phyloP scores from a whole-genome alignment of 2,888 invertebrate species.

The Phrixothrix hirtus region DNA sequence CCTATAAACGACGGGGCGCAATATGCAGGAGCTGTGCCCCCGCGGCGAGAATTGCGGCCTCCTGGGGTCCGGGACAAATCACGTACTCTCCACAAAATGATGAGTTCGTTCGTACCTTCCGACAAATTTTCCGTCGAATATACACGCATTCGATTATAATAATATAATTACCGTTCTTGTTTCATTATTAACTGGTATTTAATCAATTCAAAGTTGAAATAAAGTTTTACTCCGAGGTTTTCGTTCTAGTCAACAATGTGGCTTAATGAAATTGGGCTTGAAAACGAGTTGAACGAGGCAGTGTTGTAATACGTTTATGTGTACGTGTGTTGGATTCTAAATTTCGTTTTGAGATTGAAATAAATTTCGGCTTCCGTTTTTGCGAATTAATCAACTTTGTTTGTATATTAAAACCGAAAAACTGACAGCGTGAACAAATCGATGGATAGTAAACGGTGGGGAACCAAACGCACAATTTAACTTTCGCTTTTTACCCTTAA shows the following conservation, averaged over 20 bases:
- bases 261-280: constrained; percentile 57
- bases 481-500: constrained; percentile 40
- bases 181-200: background rate
- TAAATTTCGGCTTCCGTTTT: constrained; percentile 33
- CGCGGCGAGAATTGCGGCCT: constrained; percentile 32
- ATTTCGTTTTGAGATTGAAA: constrained; percentile 41
- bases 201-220: constrained; percentile 1
- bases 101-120: constrained; percentile 19
- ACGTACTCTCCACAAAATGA: constrained; percentile 31
- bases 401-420: constrained; percentile 16
- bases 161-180: constrained; percentile 8
- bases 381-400: constrained; percentile 13
- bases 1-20: constrained; percentile 33
- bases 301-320: constrained; percentile 45
- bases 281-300: constrained; percentile 56
- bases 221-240: constrained; percentile 10
- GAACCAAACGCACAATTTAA: constrained; percentile 19
- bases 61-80: constrained; percentile 33
- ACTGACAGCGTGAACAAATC: constrained; percentile 19
- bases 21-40: constrained; percentile 28
- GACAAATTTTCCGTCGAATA: constrained; percentile 7
- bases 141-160: background rate
- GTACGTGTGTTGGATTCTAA: constrained; percentile 41
- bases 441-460: constrained; percentile 23
- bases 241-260: constrained; percentile 50